Base-by-base conservation (phyloP, 92 coral and sea anemone genomes). In the Hydrozoanthus gracilis region DNA sequence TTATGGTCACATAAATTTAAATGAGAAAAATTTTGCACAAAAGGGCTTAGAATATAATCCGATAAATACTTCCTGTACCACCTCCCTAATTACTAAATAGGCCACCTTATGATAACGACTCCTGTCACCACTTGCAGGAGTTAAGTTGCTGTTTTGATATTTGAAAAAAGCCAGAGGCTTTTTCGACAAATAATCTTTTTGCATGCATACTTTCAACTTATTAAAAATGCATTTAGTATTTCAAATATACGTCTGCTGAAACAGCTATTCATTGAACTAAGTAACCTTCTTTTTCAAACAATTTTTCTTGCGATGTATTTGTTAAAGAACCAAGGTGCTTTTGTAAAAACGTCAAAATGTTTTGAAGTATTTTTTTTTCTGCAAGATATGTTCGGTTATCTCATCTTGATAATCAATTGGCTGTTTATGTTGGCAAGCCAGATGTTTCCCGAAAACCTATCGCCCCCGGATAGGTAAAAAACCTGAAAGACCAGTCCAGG, bases 131-230 rank as follows among this genome's bases (percentile, higher is more conserved):
- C 64, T 52, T 44, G 56, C 49, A 76, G 10, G 50, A 46, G 12
- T 47, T 9, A 27, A 27, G 39, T 44, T 20, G 46, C 52, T 80
- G 73, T 80, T 80, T 11, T 80, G 73, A 64, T 46, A 49, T 64
- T 65, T 62, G 85, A 80, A 47, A 73, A 67, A 65, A 80, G 11
- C 85, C 82, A 76, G 65, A 54, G 45, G 9, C 62, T n/a, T 12
- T 62, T 62, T 62, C 18, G 20, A 3, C 20, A 14, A 14, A 5
- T 11, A 11, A 7, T 62, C 15, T 62, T 3, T 62, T 62, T 3
- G 68, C 68, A 8, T 27, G 39, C 39, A 27, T 27, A 2, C 39
- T 11, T 58, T 58, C 4, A 12, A 58, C 64, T 5, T 11, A 58
- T 62, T 62, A 8, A 62, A 16, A 62, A 8, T 14, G n/a, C 15